These are phyloP conservation scores for Orgyia antiqua DNA, from an alignment of 2,888 invertebrate species.

Conservation along the genomic window DNA sequence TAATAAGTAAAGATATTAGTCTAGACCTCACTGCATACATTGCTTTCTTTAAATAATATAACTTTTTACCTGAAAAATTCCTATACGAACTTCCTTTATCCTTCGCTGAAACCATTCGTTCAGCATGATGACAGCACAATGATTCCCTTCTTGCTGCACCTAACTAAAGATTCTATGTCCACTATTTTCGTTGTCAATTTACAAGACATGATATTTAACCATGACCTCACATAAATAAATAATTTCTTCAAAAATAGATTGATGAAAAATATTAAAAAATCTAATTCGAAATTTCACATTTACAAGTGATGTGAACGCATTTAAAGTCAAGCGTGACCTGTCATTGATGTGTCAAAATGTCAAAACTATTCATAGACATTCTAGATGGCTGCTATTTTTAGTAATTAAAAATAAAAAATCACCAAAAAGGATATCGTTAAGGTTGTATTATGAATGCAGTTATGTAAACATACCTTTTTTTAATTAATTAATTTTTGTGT, in stretches of 20 bases:
- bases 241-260: conserved; percentile 74
- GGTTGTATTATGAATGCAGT: conserved; percentile 4
- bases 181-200: conserved; percentile 48
- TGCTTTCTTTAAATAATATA: too few relatives aligned
- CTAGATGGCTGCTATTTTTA: conserved; percentile 21
- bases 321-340: conserved; percentile 37
- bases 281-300: conserved; percentile 63
- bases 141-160: conserved; percentile 41
- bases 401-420: conserved; percentile 19
- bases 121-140: conserved; percentile 65
- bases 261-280: conserved; percentile 72
- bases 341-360: conserved; percentile 34
- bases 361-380: conserved; percentile 21
- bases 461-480: conserved; percentile 2
- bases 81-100: conserved; percentile 50
- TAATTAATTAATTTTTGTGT: too few relatives aligned
- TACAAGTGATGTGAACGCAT: conserved; percentile 53
- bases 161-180: conserved; percentile 46
- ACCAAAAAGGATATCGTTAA: conserved; percentile 10
- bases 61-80: conserved; percentile 58
- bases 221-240: conserved; percentile 66
- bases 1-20: too few relatives aligned
- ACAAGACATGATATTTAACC: conserved; percentile 70
- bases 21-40: too few relatives aligned
- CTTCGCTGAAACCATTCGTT: conserved; percentile 71